Percentiles rank a stretch among this genome's conserved stretches.
Evolutionary conservation across 2,888 invertebrate species (phyloP).

Genomic region (Netelia fuscicornis): DNA sequence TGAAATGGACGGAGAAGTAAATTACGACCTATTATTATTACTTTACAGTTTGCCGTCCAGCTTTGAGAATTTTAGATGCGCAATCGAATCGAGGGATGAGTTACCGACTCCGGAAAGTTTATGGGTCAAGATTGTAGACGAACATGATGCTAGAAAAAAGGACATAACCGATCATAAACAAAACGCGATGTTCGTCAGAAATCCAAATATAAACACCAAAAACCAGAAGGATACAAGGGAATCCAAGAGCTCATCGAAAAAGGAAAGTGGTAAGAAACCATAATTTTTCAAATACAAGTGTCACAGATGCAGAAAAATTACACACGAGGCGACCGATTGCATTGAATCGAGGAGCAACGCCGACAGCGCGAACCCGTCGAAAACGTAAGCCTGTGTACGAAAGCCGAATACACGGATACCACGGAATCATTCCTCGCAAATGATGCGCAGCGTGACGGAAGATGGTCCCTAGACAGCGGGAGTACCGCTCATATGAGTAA

Average conservation of each 20-base stretch:
- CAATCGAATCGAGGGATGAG: slow-evolving; percentile 46
- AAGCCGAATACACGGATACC: neutral
- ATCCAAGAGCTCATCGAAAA: neutral
- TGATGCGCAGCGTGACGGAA: neutral
- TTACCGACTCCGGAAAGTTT: slow-evolving; percentile 46
- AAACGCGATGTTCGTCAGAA: slow-evolving; percentile 12
- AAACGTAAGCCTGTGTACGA: neutral
- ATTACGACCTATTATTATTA: slow-evolving; percentile 77
- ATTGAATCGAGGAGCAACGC: neutral
- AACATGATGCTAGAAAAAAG: slow-evolving; percentile 28
- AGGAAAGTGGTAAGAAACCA: neutral
- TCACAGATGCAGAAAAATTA: neutral
- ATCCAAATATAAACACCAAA: neutral
- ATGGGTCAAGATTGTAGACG: slow-evolving; percentile 33
- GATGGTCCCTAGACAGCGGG: neutral
- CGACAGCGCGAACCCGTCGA: neutral
- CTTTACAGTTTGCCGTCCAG: slow-evolving; percentile 33
- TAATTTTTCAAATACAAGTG: neutral
- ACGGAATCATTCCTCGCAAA: neutral
- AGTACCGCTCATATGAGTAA: neutral
- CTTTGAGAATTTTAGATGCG: slow-evolving; percentile 55
- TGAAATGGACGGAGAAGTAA: slow-evolving; percentile 76
- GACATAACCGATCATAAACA: neutral
- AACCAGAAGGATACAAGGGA: neutral
- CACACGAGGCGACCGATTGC: slow-evolving; percentile 1